Evolutionary conservation across 2,888 invertebrate species (phyloP).

Genomic region (Doris montereyensis): DNA sequence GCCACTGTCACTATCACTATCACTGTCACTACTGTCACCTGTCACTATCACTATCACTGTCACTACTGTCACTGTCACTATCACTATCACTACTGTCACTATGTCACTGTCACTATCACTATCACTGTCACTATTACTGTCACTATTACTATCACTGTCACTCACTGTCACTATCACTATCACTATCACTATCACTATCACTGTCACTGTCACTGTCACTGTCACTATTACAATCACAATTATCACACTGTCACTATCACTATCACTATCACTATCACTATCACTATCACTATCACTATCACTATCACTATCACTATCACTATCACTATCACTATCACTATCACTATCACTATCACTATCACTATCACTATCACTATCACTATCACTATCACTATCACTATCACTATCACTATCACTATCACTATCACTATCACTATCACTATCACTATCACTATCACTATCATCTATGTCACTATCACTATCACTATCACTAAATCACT

Average conservation of each 20-base stretch:
- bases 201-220: not conserved
- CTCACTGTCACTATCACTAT: not conserved
- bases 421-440: not conserved
- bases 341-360: not conserved
- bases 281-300: not conserved
- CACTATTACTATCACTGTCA: not conserved
- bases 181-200: not conserved
- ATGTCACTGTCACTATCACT: not conserved
- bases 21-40: not conserved
- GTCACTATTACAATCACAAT: not conserved
- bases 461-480: not conserved
- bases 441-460: not conserved
- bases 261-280: not conserved
- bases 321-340: not conserved
- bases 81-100: not conserved
- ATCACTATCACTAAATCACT: not conserved
- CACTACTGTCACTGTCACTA: not conserved
- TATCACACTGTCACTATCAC: not conserved
- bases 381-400: not conserved
- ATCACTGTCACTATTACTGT: not conserved
- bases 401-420: not conserved
- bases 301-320: not conserved
- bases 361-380: not conserved
- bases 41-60: not conserved
- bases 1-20: not conserved